Base-by-base conservation (phyloP, 2,797 vertebrate species). In the Artibeus jamaicensis region DNA sequence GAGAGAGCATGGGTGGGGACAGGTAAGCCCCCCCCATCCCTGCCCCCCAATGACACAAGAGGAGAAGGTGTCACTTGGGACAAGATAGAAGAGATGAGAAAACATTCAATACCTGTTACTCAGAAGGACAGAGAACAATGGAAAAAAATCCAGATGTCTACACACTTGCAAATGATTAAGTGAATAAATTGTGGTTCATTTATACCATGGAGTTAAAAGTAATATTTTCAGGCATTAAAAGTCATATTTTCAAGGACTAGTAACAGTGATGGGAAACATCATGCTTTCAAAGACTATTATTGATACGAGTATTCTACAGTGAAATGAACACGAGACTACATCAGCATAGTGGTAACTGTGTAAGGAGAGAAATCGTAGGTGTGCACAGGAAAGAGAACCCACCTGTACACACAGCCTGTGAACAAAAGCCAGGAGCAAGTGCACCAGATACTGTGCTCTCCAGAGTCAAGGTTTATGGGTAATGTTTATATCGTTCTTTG, bases 291-390 rank as follows among this genome's bases (percentile, higher is more conserved):
- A 73, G 50, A 81, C 37, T 44, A 77, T 78, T 81, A 55, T 1
- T 77, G 39, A 78, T 34, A 71, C 2, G 14, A 14, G 50, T 53
- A 89, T 82, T 82, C 74, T 29, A 9, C 26, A 92, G 76, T 59
- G 57, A 84, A 94, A 42, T 59, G 37, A 50, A 83, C 29, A 84
- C 59, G 74, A 90, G 85, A 85, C 73, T 86, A 70, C 1, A 59
- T 82, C 68, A 83, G 82, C 34, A 53, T 22, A 65, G 50, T 48
- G 76, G 34, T 21, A 92, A 59, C 48, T 95, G 71, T 94, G 22
- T 32, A 53, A 42, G 71, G 86, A 74, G 42, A 92, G 85, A 96
- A 88, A 57, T 42, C 2, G 44, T 29, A 37, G 21, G 1, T 26
- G 65, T 0, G 0, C 18, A 4, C 4, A 14, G 21, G 15, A 74